Evolutionary conservation across 2,888 invertebrate species (phyloP).

Genomic region (Podabrus alpinus): DNA sequence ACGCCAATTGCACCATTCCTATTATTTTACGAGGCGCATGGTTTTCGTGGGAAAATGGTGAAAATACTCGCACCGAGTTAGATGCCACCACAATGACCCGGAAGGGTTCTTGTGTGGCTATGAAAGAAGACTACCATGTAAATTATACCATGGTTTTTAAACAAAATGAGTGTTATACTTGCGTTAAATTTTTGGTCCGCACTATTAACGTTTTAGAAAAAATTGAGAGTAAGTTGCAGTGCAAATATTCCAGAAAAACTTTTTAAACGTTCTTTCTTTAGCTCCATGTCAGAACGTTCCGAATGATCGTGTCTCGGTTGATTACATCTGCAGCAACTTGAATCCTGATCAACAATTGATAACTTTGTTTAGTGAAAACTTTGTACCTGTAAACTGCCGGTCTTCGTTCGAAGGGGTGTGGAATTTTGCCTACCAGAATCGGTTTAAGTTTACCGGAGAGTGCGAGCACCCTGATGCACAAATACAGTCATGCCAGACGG

Average conservation of each 20-base stretch:
- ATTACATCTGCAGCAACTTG: conserved; percentile 75
- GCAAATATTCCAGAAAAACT: not conserved
- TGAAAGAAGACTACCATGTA: conserved; percentile 73
- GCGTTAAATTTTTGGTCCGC: conserved; percentile 81
- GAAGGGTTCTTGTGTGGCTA: conserved; percentile 73
- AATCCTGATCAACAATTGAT: conserved; percentile 79
- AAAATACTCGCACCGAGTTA: conserved; percentile 80
- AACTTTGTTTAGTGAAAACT: conserved; percentile 88
- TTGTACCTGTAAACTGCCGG: conserved; percentile 86
- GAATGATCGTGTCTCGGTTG: conserved; percentile 69
- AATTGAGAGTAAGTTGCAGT: conserved; percentile 76
- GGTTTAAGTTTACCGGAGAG: conserved; percentile 89
- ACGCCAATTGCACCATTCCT: conserved; percentile 72
- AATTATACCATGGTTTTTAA: conserved; percentile 86
- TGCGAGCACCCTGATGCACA: conserved; percentile 87
- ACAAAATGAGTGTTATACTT: conserved; percentile 75
- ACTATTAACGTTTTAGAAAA: conserved; percentile 90
- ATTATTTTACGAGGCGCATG: conserved; percentile 80
- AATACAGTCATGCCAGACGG: conserved; percentile 92
- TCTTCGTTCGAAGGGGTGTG: conserved; percentile 95
- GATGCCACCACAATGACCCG: conserved; percentile 79
- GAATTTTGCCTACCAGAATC: conserved; percentile 84
- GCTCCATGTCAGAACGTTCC: conserved; percentile 76
- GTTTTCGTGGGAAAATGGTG: conserved; percentile 90
- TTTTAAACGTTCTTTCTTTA: conserved; percentile 42